phyloP scores from a whole-genome alignment of 2,797 vertebrate species.

The Characodon lateralis region DNA sequence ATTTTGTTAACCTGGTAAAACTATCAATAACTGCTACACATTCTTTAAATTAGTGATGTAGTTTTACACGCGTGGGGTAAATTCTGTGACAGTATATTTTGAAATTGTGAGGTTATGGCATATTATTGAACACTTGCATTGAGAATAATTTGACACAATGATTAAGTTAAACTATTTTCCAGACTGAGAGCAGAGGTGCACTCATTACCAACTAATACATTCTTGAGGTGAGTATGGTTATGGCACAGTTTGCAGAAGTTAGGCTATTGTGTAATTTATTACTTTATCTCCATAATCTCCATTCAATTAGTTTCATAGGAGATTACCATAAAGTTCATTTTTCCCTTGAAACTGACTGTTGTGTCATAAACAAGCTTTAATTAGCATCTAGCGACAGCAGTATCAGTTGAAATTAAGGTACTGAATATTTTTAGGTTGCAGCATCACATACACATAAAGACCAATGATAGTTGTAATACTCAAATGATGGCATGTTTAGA shows the following conservation, averaged over 20 bases:
- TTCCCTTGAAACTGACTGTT: neutral
- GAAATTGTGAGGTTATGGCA: neutral
- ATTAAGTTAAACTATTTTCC: neutral
- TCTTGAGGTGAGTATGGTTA: neutral
- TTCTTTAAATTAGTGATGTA: no score
- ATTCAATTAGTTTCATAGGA: neutral
- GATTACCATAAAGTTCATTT: neutral
- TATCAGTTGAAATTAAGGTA: neutral
- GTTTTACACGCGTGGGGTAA: neutral
- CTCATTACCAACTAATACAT: neutral
- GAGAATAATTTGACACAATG: no score
- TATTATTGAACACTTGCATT: neutral
- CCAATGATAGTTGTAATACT: no score
- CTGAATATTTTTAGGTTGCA: neutral
- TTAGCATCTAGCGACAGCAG: neutral
- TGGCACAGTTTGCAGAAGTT: no score
- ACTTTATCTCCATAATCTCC: neutral
- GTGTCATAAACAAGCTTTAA: neutral
- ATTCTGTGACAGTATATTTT: neutral
- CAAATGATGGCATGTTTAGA: neutral
- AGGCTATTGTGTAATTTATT: no score
- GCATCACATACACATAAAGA: neutral
- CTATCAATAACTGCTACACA: neutral
- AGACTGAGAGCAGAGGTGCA: neutral
- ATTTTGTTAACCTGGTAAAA: neutral